Base-by-base conservation (phyloP, 92 coral and sea anemone species). In the Galaxea fascicularis region DNA sequence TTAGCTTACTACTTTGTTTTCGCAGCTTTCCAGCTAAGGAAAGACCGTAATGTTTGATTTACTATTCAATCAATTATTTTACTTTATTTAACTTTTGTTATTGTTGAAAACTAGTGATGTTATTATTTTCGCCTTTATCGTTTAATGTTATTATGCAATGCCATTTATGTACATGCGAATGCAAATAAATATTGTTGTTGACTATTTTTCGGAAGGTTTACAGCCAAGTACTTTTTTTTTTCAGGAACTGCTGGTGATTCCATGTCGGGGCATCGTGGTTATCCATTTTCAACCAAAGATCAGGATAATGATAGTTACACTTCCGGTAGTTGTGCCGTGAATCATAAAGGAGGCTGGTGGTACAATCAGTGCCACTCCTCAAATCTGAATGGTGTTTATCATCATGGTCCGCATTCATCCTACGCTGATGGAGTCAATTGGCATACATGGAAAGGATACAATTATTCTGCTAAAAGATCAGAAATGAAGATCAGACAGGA, bases 401-500 rank as follows among this genome's bases (percentile, higher is more conserved):
- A 71, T 39, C 78, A 60, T 46, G 87, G 80, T 6, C 16, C 47
- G 26, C 79, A 58, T 57, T 8, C 44, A 15, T 59, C 87, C 0
- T 72, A 24, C 20, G 72, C 79, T 53, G 62, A 58, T 60, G 87
- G 87, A 8, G 80, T 83, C 68, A 62, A 63, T 30, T 84, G 88
- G 88, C 0, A 5, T 10, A 0, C 25, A 6, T 84, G 88, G 83
- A 84, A 66, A 76, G 65, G 82, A 76, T 4, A 49, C 14, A 8
- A 76, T 65, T 84, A 84, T 73, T 84, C 88, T 16, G 63, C 49
- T 6, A 84, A 84, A 83, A 76, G 73, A 30, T 74, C 88, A 16
- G 83, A 84, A 70, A 84, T 84, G 83, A 84, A 84, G 29, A 28
- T 80, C 82, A 78, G 46, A 44, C 72, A 71, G n/a, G 72, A 22